phyloP scores from a whole-genome alignment of 2,888 invertebrate species.

The Aleiodes leptofemur region DNA sequence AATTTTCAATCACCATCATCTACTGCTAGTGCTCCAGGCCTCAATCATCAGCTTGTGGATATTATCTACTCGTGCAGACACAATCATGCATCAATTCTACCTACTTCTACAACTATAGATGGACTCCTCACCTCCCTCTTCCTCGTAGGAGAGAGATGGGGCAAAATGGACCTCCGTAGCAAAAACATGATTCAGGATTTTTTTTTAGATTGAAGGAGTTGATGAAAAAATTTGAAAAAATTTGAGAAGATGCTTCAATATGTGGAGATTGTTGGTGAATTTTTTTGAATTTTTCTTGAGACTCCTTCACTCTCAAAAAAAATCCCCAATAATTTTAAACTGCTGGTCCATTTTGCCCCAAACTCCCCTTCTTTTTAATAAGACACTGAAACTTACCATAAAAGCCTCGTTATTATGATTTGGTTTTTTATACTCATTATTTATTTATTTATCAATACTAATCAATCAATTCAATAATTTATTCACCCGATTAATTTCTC shows the following conservation, averaged over 20 bases:
- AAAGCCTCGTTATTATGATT: background rate
- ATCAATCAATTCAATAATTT: too few relatives aligned
- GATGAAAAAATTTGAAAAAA: too few relatives aligned
- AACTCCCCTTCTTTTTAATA: background rate
- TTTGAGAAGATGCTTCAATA: too few relatives aligned
- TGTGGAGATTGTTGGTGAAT: too few relatives aligned
- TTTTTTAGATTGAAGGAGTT: too few relatives aligned
- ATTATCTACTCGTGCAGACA: slow-evolving; percentile 29
- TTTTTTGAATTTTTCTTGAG: too few relatives aligned
- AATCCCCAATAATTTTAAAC: too few relatives aligned
- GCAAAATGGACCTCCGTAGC: too few relatives aligned
- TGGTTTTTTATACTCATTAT: slow-evolving; percentile 30
- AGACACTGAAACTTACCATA: slow-evolving; percentile 34
- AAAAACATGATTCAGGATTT: too few relatives aligned
- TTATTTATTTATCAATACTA: background rate
- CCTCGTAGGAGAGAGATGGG: background rate
- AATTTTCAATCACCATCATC: background rate
- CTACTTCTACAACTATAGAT: slow-evolving; percentile 2
- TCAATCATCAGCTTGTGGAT: background rate
- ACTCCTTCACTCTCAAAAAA: too few relatives aligned
- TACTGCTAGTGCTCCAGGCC: background rate
- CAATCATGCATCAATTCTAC: slow-evolving; percentile 18
- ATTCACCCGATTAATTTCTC: background rate
- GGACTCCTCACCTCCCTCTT: background rate
- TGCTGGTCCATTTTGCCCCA: too few relatives aligned